Conservation (phyloP, 2,113 vertebrate genomes). For the Dryoscopus gambensis region DNA sequence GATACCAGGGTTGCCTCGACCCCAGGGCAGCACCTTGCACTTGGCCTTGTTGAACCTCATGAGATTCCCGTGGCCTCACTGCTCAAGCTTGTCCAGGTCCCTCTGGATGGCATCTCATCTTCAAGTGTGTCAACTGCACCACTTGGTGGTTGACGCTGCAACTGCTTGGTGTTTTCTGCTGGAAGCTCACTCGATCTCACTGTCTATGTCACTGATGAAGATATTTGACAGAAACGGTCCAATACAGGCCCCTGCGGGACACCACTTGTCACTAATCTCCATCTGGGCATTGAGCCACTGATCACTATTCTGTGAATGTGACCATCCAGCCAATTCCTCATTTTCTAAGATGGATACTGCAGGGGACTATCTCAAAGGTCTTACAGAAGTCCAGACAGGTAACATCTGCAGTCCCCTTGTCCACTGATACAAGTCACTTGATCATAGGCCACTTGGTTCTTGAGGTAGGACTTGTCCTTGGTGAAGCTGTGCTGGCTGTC, state of each 20-base stretch:
- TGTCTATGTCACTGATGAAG: background rate
- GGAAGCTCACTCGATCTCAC: background rate
- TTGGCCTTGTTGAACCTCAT: background rate
- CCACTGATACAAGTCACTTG: background rate
- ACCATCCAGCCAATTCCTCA: background rate
- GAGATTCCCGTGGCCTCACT: background rate
- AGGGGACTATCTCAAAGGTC: background rate
- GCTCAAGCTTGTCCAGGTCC: background rate
- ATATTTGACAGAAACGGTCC: background rate
- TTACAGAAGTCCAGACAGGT: background rate
- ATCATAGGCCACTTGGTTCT: background rate
- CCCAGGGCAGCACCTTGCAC: background rate
- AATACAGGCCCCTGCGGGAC: background rate
- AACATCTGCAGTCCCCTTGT: background rate
- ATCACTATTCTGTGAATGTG: background rate
- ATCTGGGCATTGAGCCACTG: background rate
- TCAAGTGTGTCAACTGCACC: background rate
- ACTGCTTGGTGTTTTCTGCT: background rate
- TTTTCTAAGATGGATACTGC: background rate
- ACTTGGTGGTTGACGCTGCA: background rate
- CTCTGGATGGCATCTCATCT: background rate
- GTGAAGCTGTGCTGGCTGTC: background rate
- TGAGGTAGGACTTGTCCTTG: background rate
- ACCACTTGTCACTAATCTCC: background rate
- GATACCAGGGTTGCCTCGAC: rapidly evolving